Evolutionary conservation across 30 jellyfish, hydroid and myxozoan genomes (phyloP), one percentile per base, ranked within the genome.

Genomic region (Nemopilema nomurai): DNA sequence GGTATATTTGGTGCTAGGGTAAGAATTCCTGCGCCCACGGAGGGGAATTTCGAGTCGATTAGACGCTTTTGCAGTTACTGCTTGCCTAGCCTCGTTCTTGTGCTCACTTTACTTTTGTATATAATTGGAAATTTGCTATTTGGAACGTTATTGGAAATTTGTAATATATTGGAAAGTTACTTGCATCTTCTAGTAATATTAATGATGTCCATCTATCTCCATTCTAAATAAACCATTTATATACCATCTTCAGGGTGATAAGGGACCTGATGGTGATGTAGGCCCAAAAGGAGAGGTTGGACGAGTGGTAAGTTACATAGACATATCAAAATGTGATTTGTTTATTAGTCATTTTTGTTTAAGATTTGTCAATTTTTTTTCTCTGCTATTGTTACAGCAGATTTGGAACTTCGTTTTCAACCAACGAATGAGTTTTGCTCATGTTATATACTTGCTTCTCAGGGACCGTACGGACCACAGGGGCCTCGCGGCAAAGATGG

Each of bases 401-500:
- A n/a, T n/a, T n/a, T n/a, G n/a, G n/a, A n/a, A n/a, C n/a, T n/a
- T n/a, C n/a, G n/a, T n/a, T n/a, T n/a, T n/a, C n/a, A n/a, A n/a
- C n/a, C n/a, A n/a, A n/a, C n/a, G n/a, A n/a, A n/a, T n/a, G n/a
- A n/a, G n/a, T n/a, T n/a, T n/a, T n/a, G n/a, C n/a, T n/a, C n/a
- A n/a, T n/a, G n/a, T n/a, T 0, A 67, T 7, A 1, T 18, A 23
- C 23, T 67, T 18, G 76, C 76, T 73, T 73, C 27, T 0, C 30
- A 88, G 84, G 98, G 98, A 65, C 82, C 85, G 1, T 91, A 86
- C 67, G 98, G 98, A 74, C 57, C 80, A n/a, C 90, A 94, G 74
- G 98, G 98, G 53, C 88, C 88, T 31, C 82, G 85, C 21, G 98
- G 98, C 6, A 89, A 91, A 19, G 79, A 86, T 49, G 98, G 98